Evolutionary conservation across 2,113 vertebrate species (phyloP).

Genomic region (Onychorhynchus coronatus): DNA sequence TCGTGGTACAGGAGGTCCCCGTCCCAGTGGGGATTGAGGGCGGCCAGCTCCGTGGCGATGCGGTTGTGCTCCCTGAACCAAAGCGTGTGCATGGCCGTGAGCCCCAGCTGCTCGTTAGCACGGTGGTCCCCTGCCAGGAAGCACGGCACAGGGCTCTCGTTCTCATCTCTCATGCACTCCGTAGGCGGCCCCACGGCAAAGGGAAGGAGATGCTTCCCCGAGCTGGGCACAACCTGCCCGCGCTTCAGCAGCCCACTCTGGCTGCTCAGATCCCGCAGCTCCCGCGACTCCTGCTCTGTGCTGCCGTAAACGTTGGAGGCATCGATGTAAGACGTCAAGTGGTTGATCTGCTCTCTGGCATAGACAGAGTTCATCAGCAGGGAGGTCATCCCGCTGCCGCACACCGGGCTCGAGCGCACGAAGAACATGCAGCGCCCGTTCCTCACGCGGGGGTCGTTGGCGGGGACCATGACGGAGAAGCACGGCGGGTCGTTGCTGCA

Average conservation of each 20-base stretch:
- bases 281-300: constrained; percentile 60
- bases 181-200: constrained; percentile 71
- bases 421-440: constrained; percentile 76
- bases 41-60: not conserved
- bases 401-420: constrained; percentile 70
- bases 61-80: constrained; percentile 79
- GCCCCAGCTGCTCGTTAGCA: constrained; percentile 73
- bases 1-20: constrained; percentile 73
- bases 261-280: constrained; percentile 58
- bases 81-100: constrained; percentile 73
- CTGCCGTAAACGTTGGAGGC: constrained; percentile 74
- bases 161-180: constrained; percentile 74
- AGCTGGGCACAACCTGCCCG: constrained; percentile 50
- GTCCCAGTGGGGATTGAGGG: constrained; percentile 74
- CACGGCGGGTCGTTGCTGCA: constrained; percentile 72
- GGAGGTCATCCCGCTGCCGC: constrained; percentile 74
- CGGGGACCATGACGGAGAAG: constrained; percentile 67
- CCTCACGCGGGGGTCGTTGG: constrained; percentile 67
- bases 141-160: constrained; percentile 67
- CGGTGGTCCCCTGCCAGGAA: constrained; percentile 74
- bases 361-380: constrained; percentile 75
- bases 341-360: constrained; percentile 74
- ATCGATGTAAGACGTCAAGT: constrained; percentile 72
- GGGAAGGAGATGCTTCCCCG: constrained; percentile 70
- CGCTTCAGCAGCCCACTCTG: constrained; percentile 58